Evolutionary conservation across 2,888 invertebrate species (phyloP).

Genomic region (Dynastes maya): DNA sequence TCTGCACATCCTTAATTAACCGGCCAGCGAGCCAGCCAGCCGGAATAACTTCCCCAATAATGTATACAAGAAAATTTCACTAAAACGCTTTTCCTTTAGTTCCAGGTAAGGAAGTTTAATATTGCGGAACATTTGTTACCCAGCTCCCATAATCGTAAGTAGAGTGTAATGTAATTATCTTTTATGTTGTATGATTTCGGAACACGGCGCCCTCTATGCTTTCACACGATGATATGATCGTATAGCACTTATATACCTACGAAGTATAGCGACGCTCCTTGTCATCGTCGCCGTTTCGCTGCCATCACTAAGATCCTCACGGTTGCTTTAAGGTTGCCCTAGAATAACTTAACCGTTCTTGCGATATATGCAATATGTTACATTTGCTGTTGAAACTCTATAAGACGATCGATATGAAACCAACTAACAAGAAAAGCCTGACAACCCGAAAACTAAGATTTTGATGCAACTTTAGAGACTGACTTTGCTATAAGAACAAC

Average conservation of each 20-base stretch:
- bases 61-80: conserved; percentile 49
- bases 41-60: conserved; percentile 46
- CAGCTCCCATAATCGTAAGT: conserved; percentile 50
- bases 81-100: conserved; percentile 51
- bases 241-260: neutral
- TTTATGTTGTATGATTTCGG: conserved; percentile 46
- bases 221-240: conserved; percentile 25
- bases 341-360: neutral
- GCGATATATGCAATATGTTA: neutral
- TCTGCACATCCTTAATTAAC: conserved; percentile 51
- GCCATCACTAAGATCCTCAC: neutral
- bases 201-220: conserved; percentile 1
- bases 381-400: neutral
- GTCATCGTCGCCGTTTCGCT: neutral
- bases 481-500: too few relatives aligned
- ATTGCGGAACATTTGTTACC: conserved; percentile 47
- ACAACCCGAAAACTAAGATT: too few relatives aligned
- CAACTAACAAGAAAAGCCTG: too few relatives aligned
- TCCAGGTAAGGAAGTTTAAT: conserved; percentile 52
- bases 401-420: too few relatives aligned
- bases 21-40: conserved; percentile 32
- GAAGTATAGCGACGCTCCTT: conserved; percentile 9
- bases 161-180: conserved; percentile 49
- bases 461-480: too few relatives aligned
- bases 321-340: neutral